A percentile compares a stretch with the other conserved stretches of the same genome.
phyloP scores from a whole-genome alignment of 2,888 invertebrate species.

The Germaria angustata region DNA sequence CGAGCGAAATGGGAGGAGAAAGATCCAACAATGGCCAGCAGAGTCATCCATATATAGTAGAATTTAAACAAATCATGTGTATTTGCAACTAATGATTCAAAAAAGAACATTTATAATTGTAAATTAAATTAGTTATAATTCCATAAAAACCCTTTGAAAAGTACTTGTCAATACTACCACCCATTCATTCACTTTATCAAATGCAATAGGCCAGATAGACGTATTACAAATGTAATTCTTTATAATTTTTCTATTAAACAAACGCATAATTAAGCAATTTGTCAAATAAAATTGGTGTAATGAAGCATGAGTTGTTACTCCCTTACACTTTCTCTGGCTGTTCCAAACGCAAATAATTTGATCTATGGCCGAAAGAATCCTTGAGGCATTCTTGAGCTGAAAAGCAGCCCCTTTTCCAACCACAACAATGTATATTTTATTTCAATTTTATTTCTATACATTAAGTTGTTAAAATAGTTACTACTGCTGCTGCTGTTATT shows the following conservation, averaged over 20 bases:
- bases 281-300: conserved; percentile 56
- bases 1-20: too few species aligned
- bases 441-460: conserved; percentile 19
- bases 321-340: neutral
- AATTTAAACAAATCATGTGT: too few species aligned
- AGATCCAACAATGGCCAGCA: too few species aligned
- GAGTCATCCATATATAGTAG: too few species aligned
- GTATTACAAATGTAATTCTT: conserved; percentile 34
- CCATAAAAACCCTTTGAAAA: neutral
- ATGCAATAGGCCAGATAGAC: conserved; percentile 2
- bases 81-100: too few species aligned
- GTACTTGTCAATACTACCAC: neutral
- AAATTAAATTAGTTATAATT: conserved; percentile 1
- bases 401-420: conserved; percentile 28
- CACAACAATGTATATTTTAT: neutral
- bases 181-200: conserved; percentile 29
- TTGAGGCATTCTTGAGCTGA: conserved; percentile 66
- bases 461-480: conserved; percentile 57
- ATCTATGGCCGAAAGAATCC: conserved; percentile 39
- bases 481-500: neutral
- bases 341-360: conserved; percentile 36
- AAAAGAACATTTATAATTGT: neutral
- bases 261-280: conserved; percentile 66
- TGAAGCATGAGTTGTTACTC: conserved; percentile 34
- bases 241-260: conserved; percentile 62